Percentiles rank a stretch among this genome's conserved stretches.
phyloP scores from a whole-genome alignment of 2,113 vertebrate genomes.

The Gulo gulo region DNA sequence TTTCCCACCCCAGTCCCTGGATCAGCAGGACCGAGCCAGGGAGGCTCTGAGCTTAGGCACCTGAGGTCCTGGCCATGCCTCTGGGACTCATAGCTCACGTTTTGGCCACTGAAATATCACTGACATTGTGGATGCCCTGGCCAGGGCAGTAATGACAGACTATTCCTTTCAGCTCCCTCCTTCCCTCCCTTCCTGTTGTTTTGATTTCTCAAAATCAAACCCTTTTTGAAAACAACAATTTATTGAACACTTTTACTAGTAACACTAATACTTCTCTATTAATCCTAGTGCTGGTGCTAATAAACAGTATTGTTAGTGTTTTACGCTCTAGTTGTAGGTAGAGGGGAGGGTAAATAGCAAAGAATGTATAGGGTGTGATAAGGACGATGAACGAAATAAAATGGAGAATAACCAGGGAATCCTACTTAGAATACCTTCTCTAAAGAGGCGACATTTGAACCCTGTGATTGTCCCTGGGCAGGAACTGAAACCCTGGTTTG shows the following conservation, averaged over 20 bases:
- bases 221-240: neutral
- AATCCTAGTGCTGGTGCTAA: neutral
- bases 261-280: neutral
- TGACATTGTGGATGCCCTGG: neutral
- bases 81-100: neutral
- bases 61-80: neutral
- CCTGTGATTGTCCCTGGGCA: neutral
- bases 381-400: neutral
- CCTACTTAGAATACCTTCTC: neutral
- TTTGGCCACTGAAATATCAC: neutral
- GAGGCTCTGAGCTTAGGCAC: neutral
- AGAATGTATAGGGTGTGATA: neutral
- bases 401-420: neutral
- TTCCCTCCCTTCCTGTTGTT: neutral
- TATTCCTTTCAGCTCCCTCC: neutral
- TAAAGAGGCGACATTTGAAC: neutral
- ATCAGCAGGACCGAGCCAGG: neutral
- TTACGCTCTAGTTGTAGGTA: neutral
- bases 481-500: neutral
- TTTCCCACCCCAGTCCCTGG: neutral
- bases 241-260: neutral
- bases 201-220: neutral
- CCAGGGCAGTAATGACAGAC: neutral
- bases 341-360: neutral
- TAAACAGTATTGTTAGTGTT: neutral